A percentile compares a stretch with the other conserved stretches of the same genome.
Evolutionary conservation across 2,113 vertebrate genomes (phyloP).

Genomic region (Ptyas mucosa): DNA sequence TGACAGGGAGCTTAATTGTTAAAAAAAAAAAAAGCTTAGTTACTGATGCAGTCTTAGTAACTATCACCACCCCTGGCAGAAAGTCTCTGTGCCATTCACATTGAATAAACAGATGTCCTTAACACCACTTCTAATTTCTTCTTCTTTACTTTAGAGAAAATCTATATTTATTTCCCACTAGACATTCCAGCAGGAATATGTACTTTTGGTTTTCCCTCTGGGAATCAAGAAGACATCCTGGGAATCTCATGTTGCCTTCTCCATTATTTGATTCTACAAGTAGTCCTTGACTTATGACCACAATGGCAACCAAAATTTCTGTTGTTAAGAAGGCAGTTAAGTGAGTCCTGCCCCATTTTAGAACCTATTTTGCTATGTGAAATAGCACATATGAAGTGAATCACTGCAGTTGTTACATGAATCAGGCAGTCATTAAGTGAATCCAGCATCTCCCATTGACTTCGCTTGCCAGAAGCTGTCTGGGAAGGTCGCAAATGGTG

Average conservation of each 20-base stretch:
- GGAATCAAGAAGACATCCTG: neutral
- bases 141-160: neutral
- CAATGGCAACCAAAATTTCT: neutral
- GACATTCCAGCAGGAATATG: neutral
- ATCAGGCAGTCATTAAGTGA: neutral
- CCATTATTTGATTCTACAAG: neutral
- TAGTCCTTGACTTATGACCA: neutral
- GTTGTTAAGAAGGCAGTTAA: neutral
- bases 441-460: neutral
- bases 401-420: neutral
- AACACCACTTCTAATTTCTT: neutral
- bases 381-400: too few species aligned
- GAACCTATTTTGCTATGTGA: neutral
- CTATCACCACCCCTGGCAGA: neutral
- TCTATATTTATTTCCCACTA: neutral
- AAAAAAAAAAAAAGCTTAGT: too few species aligned
- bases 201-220: neutral
- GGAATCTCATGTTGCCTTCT: neutral
- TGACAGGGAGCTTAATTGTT: neutral
- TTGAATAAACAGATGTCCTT: neutral
- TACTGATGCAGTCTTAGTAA: neutral
- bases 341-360: neutral
- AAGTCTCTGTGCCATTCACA: neutral
- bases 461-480: neutral
- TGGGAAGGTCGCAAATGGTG: neutral